These are phyloP conservation scores for Dolichotis patagonum DNA, from an alignment of 2,113 vertebrate genomes.

Conservation along the genomic window DNA sequence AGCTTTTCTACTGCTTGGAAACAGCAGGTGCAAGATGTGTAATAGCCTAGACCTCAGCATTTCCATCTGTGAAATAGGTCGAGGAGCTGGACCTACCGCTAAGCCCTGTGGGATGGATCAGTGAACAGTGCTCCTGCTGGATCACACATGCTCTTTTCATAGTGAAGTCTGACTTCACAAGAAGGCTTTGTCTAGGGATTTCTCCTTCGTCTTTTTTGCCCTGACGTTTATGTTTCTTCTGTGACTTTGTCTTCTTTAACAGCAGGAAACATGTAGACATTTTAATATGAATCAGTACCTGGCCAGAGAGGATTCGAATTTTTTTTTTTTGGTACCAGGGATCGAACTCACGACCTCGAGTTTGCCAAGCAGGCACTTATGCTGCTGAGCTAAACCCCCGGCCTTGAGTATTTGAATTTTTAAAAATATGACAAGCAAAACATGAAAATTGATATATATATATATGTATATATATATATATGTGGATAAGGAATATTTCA, in stretches of 20 bases:
- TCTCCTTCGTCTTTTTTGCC: background rate
- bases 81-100: background rate
- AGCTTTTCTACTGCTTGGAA: background rate
- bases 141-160: background rate
- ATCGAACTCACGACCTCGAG: too few relatives aligned
- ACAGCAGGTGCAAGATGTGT: accelerated
- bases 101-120: background rate
- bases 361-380: too few relatives aligned
- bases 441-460: background rate
- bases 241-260: background rate
- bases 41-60: background rate
- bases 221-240: background rate
- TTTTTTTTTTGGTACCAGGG: too few relatives aligned
- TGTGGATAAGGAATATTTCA: background rate
- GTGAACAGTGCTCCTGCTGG: background rate
- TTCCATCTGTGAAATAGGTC: background rate
- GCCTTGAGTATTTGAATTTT: background rate
- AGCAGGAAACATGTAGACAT: accelerated
- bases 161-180: background rate
- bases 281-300: background rate
- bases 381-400: too few relatives aligned
- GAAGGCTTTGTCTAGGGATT: background rate
- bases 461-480: too few relatives aligned
- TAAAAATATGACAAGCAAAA: background rate
- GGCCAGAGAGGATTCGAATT: background rate